Conservation (phyloP, 2,888 invertebrate genomes). For the Phasia obesa region DNA sequence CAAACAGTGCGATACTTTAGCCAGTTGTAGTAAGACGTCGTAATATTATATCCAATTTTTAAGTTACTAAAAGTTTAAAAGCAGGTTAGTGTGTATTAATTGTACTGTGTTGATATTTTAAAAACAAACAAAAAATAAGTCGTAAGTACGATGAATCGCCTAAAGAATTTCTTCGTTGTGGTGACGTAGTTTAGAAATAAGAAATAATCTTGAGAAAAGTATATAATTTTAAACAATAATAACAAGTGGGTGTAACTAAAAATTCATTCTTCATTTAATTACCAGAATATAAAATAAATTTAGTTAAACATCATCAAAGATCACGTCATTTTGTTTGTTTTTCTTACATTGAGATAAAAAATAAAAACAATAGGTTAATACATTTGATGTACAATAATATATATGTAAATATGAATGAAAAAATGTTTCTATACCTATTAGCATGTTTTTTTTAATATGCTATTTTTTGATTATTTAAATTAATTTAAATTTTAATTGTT, state of each 20-base stretch:
- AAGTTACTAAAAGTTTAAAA: slow-evolving; percentile 1
- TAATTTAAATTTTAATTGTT: slow-evolving; percentile 55
- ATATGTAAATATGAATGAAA: too few relatives aligned
- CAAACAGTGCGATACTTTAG: slow-evolving; percentile 54
- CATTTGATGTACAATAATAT: too few relatives aligned
- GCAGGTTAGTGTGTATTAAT: slow-evolving; percentile 45
- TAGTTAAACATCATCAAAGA: slow-evolving; percentile 7
- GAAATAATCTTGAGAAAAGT: too few relatives aligned
- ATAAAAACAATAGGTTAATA: too few relatives aligned
- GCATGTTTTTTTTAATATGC: background rate
- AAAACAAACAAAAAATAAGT: slow-evolving; percentile 50
- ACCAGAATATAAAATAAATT: background rate
- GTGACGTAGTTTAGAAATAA: slow-evolving; percentile 18
- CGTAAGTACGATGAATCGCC: slow-evolving; percentile 37
- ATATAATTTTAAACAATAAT: too few relatives aligned
- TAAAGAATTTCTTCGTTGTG: slow-evolving; percentile 15
- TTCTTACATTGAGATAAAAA: too few relatives aligned
- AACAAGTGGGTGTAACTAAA: background rate
- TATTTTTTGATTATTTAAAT: slow-evolving; percentile 18
- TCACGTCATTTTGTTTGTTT: slow-evolving; percentile 45
- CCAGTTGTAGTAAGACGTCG: slow-evolving; percentile 55
- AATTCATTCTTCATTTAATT: background rate
- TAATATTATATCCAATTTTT: background rate
- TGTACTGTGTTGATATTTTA: slow-evolving; percentile 26
- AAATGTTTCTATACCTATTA: background rate